Percentiles rank a stretch among this genome's conserved stretches.
Conservation (phyloP, 2,888 invertebrate species). For the Epistrophella euchroma region DNA sequence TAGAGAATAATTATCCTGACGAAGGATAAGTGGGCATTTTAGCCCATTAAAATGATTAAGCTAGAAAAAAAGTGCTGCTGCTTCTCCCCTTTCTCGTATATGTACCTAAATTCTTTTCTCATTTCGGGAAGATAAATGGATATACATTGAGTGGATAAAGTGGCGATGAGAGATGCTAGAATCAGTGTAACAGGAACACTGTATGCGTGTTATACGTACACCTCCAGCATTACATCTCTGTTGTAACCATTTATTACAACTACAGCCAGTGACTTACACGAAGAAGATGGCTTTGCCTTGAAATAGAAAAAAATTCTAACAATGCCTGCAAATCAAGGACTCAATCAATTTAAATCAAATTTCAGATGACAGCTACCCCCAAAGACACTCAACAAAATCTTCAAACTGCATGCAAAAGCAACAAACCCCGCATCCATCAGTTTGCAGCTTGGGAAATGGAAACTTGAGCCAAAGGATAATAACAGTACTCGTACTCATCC, state of each 20-base stretch:
- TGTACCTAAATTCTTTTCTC: conserved; percentile 53
- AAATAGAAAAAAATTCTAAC: conserved; percentile 4
- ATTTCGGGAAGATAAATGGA: conserved; percentile 62
- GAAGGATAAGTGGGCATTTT: conserved; percentile 72
- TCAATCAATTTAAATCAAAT: conserved; percentile 72
- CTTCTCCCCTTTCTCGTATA: background rate
- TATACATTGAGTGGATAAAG: conserved; percentile 63
- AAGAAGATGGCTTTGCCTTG: background rate
- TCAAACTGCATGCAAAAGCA: conserved; percentile 13
- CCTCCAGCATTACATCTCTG: background rate
- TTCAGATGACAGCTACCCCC: conserved; percentile 57
- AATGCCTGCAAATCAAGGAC: conserved; percentile 62
- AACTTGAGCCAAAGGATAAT: conserved; percentile 63
- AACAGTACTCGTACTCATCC: conserved; percentile 42
- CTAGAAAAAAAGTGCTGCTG: conserved; percentile 45
- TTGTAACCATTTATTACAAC: conserved; percentile 49
- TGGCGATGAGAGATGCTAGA: conserved; percentile 28
- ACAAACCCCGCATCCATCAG: conserved; percentile 48
- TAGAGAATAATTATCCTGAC: conserved; percentile 55
- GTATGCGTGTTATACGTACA: background rate
- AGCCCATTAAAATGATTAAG: conserved; percentile 66
- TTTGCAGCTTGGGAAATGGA: conserved; percentile 53
- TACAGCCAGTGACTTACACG: background rate
- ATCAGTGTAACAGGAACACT: conserved; percentile 46
- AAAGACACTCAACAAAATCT: conserved; percentile 14